These are phyloP conservation scores for Limenitis camilla DNA, from an alignment of 2,888 invertebrate species.

Conservation along the genomic window DNA sequence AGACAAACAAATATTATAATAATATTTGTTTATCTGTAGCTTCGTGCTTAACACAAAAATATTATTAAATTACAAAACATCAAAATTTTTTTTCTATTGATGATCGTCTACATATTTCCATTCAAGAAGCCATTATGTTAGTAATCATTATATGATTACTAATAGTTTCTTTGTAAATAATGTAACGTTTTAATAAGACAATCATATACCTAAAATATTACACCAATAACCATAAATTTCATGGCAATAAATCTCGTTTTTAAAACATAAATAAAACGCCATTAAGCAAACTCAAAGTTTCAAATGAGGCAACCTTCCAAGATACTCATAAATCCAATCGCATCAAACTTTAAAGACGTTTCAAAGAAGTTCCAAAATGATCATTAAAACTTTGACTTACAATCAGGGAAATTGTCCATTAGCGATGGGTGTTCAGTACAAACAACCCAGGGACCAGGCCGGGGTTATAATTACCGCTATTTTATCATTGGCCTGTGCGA, in stretches of 20 bases:
- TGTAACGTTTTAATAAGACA: no score
- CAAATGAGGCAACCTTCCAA: constrained; percentile 22
- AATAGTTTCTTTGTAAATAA: no score
- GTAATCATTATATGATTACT: no score
- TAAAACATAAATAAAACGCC: constrained; percentile 7
- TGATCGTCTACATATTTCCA: no score
- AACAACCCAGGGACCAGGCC: constrained; percentile 30
- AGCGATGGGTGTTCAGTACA: constrained; percentile 29
- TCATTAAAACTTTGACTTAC: constrained; percentile 41
- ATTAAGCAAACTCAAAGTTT: constrained; percentile 14
- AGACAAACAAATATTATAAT: no score
- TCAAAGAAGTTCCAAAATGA: constrained; percentile 34
- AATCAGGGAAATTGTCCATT: constrained; percentile 39
- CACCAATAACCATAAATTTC: no score
- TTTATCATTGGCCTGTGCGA: constrained; percentile 20
- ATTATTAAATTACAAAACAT: no score
- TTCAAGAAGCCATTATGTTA: no score
- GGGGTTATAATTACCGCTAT: constrained; percentile 29
- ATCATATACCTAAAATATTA: no score
- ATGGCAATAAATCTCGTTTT: neutral
- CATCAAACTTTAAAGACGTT: constrained; percentile 34
- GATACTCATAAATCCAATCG: constrained; percentile 36
- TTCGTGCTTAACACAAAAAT: no score
- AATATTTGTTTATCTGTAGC: no score
- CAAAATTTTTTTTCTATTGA: no score